Percentiles rank a stretch among this genome's conserved stretches.
Conservation (phyloP, 2,888 invertebrate genomes). For the Macaria notata region DNA sequence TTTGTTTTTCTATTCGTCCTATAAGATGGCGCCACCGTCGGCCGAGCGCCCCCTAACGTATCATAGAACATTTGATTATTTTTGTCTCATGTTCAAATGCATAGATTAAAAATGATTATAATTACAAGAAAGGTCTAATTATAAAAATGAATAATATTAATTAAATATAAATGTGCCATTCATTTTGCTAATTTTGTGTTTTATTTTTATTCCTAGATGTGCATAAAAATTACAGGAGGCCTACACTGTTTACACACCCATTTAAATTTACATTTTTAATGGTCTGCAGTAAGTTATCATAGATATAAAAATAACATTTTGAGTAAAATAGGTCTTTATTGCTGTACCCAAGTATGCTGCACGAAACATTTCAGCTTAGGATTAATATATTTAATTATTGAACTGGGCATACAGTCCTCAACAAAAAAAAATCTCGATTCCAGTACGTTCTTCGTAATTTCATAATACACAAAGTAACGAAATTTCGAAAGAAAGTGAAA, state of each 20-base stretch:
- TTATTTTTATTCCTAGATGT: conserved; percentile 48
- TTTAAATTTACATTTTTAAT: too few relatives aligned
- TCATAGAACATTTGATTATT: conserved; percentile 61
- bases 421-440: too few relatives aligned
- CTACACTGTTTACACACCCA: neutral
- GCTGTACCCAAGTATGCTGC: too few relatives aligned
- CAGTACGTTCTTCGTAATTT: too few relatives aligned
- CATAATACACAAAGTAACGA: too few relatives aligned
- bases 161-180: conserved; percentile 83
- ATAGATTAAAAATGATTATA: conserved; percentile 70
- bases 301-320: too few relatives aligned
- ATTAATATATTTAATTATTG: too few relatives aligned
- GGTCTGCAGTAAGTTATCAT: too few relatives aligned
- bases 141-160: conserved; percentile 82
- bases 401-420: too few relatives aligned
- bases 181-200: conserved; percentile 81
- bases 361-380: too few relatives aligned
- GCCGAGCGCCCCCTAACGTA: conserved; percentile 45
- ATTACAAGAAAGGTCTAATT: conserved; percentile 80
- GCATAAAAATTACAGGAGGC: neutral
- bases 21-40: conserved; percentile 49
- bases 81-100: conserved; percentile 67
- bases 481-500: too few relatives aligned
- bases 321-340: too few relatives aligned
- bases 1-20: conserved; percentile 39